phyloP scores from a whole-genome alignment of 2,797 vertebrate species.

The Agapornis canus region DNA sequence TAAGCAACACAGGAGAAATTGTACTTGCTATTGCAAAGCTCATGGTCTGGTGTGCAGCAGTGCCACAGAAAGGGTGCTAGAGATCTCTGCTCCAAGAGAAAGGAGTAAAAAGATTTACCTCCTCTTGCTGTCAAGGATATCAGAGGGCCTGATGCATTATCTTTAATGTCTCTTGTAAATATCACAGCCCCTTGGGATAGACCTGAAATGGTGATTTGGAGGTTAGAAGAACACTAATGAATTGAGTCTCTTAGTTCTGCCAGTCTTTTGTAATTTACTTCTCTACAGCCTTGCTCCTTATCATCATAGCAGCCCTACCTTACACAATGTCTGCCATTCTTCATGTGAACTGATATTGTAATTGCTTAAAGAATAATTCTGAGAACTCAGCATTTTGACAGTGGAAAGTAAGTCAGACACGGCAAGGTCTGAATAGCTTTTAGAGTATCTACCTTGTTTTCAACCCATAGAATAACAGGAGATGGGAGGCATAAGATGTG shows the following conservation, averaged over 20 bases:
- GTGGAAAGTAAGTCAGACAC: background rate
- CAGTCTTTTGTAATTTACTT: background rate
- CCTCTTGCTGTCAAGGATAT: background rate
- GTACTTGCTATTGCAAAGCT: background rate
- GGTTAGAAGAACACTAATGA: background rate
- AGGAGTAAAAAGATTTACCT: background rate
- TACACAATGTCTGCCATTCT: background rate
- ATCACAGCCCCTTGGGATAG: background rate
- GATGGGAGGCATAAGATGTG: accelerated
- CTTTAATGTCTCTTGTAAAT: background rate
- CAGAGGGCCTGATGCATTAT: background rate
- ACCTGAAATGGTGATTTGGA: background rate
- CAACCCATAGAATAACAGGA: background rate
- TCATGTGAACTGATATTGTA: background rate
- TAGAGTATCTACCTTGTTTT: background rate
- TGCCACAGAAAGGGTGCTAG: background rate
- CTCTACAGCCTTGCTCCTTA: background rate
- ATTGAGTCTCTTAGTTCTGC: background rate
- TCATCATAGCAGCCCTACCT: background rate
- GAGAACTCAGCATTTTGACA: background rate
- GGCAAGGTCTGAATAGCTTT: background rate
- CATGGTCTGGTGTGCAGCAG: background rate
- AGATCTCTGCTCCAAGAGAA: background rate
- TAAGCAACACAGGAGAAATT: background rate
- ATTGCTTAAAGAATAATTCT: background rate